phyloP scores from a whole-genome alignment of 2,888 invertebrate genomes.

The Sminthurides aquaticus region DNA sequence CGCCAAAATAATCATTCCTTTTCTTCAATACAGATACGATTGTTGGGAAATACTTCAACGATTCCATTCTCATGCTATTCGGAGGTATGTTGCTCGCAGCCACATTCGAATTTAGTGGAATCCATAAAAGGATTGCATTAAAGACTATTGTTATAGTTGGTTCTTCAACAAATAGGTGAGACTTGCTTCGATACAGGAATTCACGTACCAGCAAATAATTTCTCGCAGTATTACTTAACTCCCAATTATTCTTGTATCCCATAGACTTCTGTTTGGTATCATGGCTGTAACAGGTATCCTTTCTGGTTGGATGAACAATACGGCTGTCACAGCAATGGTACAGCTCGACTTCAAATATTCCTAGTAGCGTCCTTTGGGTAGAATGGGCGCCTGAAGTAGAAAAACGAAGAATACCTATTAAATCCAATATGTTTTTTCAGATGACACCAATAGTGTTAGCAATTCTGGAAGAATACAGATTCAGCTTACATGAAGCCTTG shows the following conservation, averaged over 20 bases:
- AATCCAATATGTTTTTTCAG: background rate
- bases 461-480: background rate
- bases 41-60: background rate
- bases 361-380: background rate
- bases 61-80: constrained; percentile 5
- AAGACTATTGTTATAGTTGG: constrained; percentile 5
- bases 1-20: no score
- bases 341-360: background rate
- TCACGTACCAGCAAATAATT: background rate
- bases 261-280: constrained; percentile 10
- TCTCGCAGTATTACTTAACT: no score
- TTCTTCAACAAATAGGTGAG: background rate
- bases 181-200: no score
- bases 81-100: constrained; percentile 1
- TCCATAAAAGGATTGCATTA: constrained; percentile 12
- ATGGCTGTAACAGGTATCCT: constrained; percentile 1
- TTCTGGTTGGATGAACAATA: constrained; percentile 9
- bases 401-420: background rate
- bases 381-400: background rate
- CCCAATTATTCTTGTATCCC: no score
- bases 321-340: constrained; percentile 14
- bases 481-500: background rate
- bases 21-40: no score
- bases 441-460: constrained; percentile 9
- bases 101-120: constrained; percentile 4